Evolutionary conservation across 2,113 vertebrate species (phyloP).

Genomic region (Sphyrna mokarran): DNA sequence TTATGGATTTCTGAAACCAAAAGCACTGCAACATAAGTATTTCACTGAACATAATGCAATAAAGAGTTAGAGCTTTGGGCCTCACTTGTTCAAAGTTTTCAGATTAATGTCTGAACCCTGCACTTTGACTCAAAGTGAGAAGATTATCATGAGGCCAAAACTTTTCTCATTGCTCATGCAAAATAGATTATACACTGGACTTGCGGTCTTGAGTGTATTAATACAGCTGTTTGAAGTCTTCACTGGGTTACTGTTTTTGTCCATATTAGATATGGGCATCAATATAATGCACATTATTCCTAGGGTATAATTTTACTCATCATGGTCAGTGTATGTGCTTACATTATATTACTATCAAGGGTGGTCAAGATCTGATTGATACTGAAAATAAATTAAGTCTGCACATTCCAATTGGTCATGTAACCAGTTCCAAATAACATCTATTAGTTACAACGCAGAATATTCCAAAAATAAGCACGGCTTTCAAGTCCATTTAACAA

Average conservation of each 20-base stretch:
- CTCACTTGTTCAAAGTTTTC: neutral
- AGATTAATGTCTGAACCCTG: neutral
- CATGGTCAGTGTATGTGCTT: neutral
- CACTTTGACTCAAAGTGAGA: neutral
- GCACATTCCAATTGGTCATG: neutral
- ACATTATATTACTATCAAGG: neutral
- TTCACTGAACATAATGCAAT: neutral
- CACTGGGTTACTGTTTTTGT: neutral
- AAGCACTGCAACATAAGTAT: neutral
- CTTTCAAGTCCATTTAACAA: neutral
- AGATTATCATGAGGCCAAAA: neutral
- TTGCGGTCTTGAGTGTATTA: neutral
- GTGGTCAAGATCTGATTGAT: neutral
- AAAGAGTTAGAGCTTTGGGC: neutral
- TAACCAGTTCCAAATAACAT: too few species aligned
- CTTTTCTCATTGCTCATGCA: neutral
- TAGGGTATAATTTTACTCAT: neutral
- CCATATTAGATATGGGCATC: neutral
- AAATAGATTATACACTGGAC: neutral
- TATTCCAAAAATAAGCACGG: neutral
- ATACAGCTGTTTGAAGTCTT: neutral
- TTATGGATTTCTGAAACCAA: neutral
- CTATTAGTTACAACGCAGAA: neutral
- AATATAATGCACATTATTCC: neutral
- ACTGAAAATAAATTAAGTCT: neutral